A percentile compares a stretch with the other conserved stretches of the same genome.
phyloP scores from a whole-genome alignment of 2,797 vertebrate genomes.

The Philypnodon macrostomus region DNA sequence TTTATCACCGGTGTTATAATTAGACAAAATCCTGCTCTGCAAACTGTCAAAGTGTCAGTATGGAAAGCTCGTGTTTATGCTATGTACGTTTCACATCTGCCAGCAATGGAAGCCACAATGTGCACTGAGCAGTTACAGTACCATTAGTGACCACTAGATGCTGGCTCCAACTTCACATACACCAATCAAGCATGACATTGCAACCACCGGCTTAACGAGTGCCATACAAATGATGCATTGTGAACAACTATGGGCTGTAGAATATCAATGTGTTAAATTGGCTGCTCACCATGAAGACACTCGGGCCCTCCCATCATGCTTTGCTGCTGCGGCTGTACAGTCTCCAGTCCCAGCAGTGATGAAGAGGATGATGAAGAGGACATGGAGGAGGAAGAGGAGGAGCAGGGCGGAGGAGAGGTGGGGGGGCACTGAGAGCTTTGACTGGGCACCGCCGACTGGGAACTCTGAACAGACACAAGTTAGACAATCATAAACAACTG shows the following conservation, averaged over 20 bases:
- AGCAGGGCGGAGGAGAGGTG: constrained; percentile 73
- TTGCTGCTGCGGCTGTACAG: constrained; percentile 76
- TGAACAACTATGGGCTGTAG: too few relatives aligned
- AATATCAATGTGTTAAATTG: too few relatives aligned
- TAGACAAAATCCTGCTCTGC: constrained; percentile 29
- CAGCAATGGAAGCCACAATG: too few relatives aligned
- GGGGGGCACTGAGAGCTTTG: constrained; percentile 82
- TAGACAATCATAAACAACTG: too few relatives aligned
- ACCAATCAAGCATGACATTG: too few relatives aligned
- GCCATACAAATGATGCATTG: too few relatives aligned
- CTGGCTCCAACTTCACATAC: too few relatives aligned
- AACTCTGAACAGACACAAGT: constrained; percentile 61
- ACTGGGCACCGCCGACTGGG: constrained; percentile 73
- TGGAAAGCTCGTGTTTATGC: constrained; percentile 18
- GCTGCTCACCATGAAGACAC: constrained; percentile 75
- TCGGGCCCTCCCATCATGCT: constrained; percentile 75
- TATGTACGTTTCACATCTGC: too few relatives aligned
- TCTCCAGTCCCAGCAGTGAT: constrained; percentile 83
- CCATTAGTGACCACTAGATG: too few relatives aligned
- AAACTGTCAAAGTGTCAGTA: constrained; percentile 19
- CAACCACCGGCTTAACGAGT: too few relatives aligned
- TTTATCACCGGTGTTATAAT: constrained; percentile 34
- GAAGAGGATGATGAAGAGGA: constrained; percentile 80
- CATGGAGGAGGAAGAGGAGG: constrained; percentile 78
- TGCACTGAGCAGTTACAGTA: too few relatives aligned